Percentiles rank a stretch among this genome's conserved stretches.
These are phyloP conservation scores for Phataginus tricuspis DNA, from an alignment of 2,797 vertebrate species.

Conservation along the genomic window DNA sequence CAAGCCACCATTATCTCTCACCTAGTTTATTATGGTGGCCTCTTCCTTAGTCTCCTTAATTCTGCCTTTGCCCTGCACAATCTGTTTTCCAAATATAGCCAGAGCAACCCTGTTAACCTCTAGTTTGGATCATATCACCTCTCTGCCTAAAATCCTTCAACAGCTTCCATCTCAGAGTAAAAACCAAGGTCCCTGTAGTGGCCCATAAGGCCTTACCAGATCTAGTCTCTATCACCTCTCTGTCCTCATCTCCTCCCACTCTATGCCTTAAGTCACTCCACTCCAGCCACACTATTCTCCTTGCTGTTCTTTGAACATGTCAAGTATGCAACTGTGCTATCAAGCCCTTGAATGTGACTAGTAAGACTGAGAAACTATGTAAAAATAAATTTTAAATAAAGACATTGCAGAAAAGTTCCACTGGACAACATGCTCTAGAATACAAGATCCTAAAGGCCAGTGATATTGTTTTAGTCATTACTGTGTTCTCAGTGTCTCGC, in stretches of 20 bases:
- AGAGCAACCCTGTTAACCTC: background rate
- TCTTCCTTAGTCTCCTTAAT: background rate
- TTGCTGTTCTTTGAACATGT: background rate
- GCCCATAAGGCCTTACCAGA: background rate
- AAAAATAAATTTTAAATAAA: slow-evolving; percentile 24
- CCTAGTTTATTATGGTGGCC: background rate
- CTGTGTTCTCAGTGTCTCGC: background rate
- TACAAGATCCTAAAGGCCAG: background rate
- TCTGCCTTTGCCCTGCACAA: background rate
- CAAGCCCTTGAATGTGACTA: background rate
- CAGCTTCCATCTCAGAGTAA: background rate
- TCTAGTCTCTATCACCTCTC: background rate
- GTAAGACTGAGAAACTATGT: background rate
- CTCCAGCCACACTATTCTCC: background rate
- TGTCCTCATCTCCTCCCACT: background rate
- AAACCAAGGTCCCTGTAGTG: background rate
- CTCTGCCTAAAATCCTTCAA: slow-evolving; percentile 36
- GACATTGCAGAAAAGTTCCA: background rate
- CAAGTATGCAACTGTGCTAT: background rate
- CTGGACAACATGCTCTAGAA: background rate
- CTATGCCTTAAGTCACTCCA: background rate
- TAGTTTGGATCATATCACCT: background rate
- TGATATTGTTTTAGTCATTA: background rate
- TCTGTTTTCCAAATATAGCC: background rate
- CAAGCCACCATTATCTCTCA: background rate